phyloP scores from a whole-genome alignment of 1,140 invertebrate species.

The Drosophila teissieri region DNA sequence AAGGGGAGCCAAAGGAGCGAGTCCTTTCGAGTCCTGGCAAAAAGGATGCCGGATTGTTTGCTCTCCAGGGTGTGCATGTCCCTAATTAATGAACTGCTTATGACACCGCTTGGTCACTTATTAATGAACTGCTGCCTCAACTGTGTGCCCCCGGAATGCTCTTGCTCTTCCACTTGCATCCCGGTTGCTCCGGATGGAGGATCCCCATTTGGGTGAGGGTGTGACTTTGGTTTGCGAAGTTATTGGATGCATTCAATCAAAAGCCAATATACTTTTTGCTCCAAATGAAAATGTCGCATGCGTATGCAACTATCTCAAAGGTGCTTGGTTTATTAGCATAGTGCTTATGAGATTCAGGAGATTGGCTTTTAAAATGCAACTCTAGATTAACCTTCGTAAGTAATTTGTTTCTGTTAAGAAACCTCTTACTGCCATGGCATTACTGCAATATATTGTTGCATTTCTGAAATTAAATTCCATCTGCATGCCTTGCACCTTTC shows the following conservation, averaged over 20 bases:
- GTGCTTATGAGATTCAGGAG: no score
- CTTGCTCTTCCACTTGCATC: not conserved
- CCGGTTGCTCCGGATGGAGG: not conserved
- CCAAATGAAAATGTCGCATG: no score
- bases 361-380: no score
- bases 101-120: slow-evolving; percentile 35
- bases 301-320: no score
- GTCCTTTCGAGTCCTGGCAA: not conserved
- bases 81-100: slow-evolving; percentile 44
- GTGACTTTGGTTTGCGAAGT: no score
- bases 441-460: not conserved
- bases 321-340: no score
- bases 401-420: not conserved
- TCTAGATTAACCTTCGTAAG: no score
- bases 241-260: no score
- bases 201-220: not conserved
- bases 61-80: slow-evolving; percentile 13
- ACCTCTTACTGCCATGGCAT: not conserved
- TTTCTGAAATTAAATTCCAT: not conserved
- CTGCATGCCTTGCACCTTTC: not conserved
- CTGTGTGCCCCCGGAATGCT: not conserved
- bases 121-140: slow-evolving; percentile 22
- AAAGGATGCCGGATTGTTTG: slow-evolving; percentile 20
- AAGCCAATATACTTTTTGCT: no score
- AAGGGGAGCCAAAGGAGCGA: not conserved